Base-by-base conservation (phyloP, 1,140 invertebrate genomes). In the Sminthurinus signatus region DNA sequence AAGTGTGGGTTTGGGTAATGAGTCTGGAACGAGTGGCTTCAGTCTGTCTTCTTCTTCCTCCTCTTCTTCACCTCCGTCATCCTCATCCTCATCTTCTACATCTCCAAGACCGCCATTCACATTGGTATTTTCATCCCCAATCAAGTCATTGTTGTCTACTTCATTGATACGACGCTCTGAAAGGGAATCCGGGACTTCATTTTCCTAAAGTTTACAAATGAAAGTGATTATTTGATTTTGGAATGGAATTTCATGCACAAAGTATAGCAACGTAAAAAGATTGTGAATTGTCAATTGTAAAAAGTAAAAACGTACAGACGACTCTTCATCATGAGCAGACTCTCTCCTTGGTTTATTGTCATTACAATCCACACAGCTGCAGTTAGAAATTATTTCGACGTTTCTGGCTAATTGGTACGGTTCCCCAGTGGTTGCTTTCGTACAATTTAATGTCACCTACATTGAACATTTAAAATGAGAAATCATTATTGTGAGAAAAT, bases 341-440 rank as follows among this genome's bases (percentile, higher is more conserved):
- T 25, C 21, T 23, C 19, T 36, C 19, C 29, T 32, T 14, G 54
- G 54, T 42, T 31, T 36, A 28, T 56, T 56, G 12, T 56, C 54
- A 42, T 42, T 56, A 36, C 70, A 71, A 42, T 71, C 67, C 0
- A 71, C 70, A 44, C 70, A 71, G 56, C 66, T 68, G 57, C 70
- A 71, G 29, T 71, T 71, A 19, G 64, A 42, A 29, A 71, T 71
- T 25, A 71, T 48, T 23, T 71, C 70, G 0, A 71, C 70, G 43
- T 68, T 68, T 25, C 51, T 62, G 0, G 62, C 21, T 32, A 62
- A 51, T 15, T 57, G 60, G 39, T 71, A 71, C 27, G 39, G 25
- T 28, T 71, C 70, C 21, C 66, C 66, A 1, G 62, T 71, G 2
- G 36, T 42, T 14, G 64, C 66, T 27, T 46, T 60, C 8, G 66